A percentile compares a stretch with the other conserved stretches of the same genome.
Conservation (phyloP, 2,888 invertebrate species). For the Melitaea athalia region DNA sequence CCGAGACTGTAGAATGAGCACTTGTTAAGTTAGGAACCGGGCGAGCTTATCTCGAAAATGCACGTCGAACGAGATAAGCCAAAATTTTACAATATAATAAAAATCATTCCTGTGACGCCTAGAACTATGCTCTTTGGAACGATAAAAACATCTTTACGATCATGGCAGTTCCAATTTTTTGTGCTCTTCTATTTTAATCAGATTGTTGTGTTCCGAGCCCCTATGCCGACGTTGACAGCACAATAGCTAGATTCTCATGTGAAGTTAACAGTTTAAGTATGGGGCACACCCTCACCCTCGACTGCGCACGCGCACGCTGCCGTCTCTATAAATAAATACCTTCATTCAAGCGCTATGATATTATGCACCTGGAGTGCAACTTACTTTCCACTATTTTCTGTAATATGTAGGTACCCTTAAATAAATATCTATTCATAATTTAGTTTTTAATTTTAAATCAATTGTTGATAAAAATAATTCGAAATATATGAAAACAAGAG, state of each 20-base stretch:
- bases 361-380: slow-evolving; percentile 46
- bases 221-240: slow-evolving; percentile 46
- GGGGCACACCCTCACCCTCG: slow-evolving; percentile 42
- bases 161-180: slow-evolving; percentile 31
- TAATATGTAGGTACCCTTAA: slow-evolving; percentile 35
- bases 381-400: slow-evolving; percentile 41
- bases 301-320: slow-evolving; percentile 37
- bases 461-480: background rate
- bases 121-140: slow-evolving; percentile 9
- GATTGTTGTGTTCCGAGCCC: slow-evolving; percentile 33
- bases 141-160: slow-evolving; percentile 22
- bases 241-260: slow-evolving; percentile 45
- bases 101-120: background rate
- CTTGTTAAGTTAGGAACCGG: background rate
- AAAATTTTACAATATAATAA: background rate
- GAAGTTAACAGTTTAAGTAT: slow-evolving; percentile 41
- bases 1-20: slow-evolving; percentile 15
- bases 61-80: background rate
- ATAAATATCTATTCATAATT: slow-evolving; percentile 3
- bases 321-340: slow-evolving; percentile 51
- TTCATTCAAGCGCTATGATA: slow-evolving; percentile 48
- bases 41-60: slow-evolving; percentile 3
- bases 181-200: slow-evolving; percentile 22
- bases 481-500: background rate
- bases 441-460: background rate